Base-by-base conservation (phyloP, 2,888 invertebrate species). In the Diogma glabrata region DNA sequence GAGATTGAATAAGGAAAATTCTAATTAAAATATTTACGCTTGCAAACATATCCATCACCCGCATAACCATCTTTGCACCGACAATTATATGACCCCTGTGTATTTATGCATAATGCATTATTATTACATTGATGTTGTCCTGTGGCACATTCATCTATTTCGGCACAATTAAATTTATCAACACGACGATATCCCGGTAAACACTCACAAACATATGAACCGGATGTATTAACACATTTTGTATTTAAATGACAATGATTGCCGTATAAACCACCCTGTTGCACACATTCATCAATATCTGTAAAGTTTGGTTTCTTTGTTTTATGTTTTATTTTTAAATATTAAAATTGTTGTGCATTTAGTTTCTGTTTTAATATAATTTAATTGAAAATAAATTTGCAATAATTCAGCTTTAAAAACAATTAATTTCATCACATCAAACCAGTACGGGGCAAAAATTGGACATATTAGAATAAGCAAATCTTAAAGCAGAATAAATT, bases 221-320 rank as follows among this genome's bases (percentile, higher is more conserved):
- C 90, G 51, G 79, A 73, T 40, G 83, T 83, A 72, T 91, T 91
- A 57, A 87, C 80, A 68, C 91, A 92, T 56, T 76, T 76, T 51
- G 89, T 88, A 73, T 89, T 87, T 57, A 80, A 79, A 67, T 86
- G 82, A 69, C 91, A 91, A 71, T 90, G 87, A 69, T 90, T 87
- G 17, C 89, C 87, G 62, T 82, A 79, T 49, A 80, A 74, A 14
- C 83, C 86, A 47, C 87, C 89, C 58, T 82, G 79, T 61, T 80
- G 77, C 63, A 79, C 76, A 68, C 91, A 92, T 72, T 92, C 91
- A 68, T 92, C 84, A 58, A 89, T 81, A 72, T 91, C 90, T 89
- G 71, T 54, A 56, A 55, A 48, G 24, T 47, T 28, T 28, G 16
- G 12, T 28, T 19, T 47, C 4, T 4, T 24, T 16, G 9, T 12